Base-by-base conservation (phyloP, 1,140 invertebrate species). In the Drosophila ercepeae region DNA sequence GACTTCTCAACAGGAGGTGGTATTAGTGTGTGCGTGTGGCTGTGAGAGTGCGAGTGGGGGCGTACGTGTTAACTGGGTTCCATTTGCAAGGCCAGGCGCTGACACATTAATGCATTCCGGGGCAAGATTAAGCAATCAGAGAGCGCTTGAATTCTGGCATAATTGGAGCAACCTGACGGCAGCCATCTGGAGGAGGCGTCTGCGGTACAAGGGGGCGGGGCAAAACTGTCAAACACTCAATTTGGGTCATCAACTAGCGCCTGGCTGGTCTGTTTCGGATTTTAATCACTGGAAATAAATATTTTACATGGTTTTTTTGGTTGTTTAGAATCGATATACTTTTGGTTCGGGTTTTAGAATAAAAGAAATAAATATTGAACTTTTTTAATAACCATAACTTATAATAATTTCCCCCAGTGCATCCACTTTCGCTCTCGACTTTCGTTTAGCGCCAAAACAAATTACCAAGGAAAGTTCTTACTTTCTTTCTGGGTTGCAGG, bases 41-140 rank as follows among this genome's bases (percentile, higher is more conserved):
- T 16, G 27, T 13, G 1, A 1, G 29, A 4, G 36, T 5, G 36
- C 1, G 14, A 5, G 36, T 4, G 36, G 36, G 8, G 36, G 54
- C 46, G 72, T 75, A 51, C 44, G 48, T 72, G 54, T 25, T 14
- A 59, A 19, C 46, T 46, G 44, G 48, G 68, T 69, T 78, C 52
- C 73, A 72, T 57, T 52, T 55, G 45, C 54, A 16, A 25, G 21
- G 36, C 34, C 16, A 32, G 14, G 41, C 54, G 55, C 75, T 69
- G 82, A 86, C 82, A 86, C 79, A 79, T 82, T 88, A 86, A 86
- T 88, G 82, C 81, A 67, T 88, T 61, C 67, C 73, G 63, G 78
- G 63, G 78, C 78, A 74, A 63, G 81, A 86, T 86, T 86, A 88
- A 68, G 82, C 81, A 84, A 74, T 84, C 81, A 86, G 58, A 73